Base-by-base conservation (phyloP, 2,113 vertebrate species). In the Tichodroma muraria region DNA sequence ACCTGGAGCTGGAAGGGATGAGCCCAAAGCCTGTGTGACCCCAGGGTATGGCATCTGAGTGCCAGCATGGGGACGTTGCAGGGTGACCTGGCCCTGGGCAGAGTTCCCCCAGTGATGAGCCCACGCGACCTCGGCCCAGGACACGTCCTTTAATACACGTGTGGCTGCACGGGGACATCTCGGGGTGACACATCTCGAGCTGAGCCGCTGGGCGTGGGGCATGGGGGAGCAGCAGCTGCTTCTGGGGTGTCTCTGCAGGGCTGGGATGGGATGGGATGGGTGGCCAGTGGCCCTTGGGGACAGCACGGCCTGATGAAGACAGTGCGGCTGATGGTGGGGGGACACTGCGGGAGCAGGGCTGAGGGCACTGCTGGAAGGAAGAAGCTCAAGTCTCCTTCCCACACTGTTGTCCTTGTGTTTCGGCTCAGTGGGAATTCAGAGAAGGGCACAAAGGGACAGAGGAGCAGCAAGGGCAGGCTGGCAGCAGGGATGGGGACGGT, bases 61-160 rank as follows among this genome's bases (percentile, higher is more conserved):
- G 1, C 14, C 6, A 3, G 20, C 38, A 16, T 1, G 0, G 57
- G 68, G 50, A 73, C 35, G 6, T 2, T 12, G 35, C 59, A 33
- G 30, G 31, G 37, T 54, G 80, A 31, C 11, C 63, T 44, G 53
- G 52, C 50, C 73, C 18, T 15, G 42, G 33, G 37, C 78, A 38
- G 2, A 3, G 18, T 1, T 31, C 50, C 20, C 38, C 9, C 52
- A 94, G n/a, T 20, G 80, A 91, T 0, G 2, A 95, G 38, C 45
- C 69, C 72, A 93, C 6, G 0, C 42, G 0, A 28, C 6, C 31
- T 42, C n/a, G 20, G 44, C 83, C 66, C 33, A 1, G 65, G 77
- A 92, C 60, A 92, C 10, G 2, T 85, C 72, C 69, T 97, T 97
- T 97, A 97, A 97, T 97, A 28, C 35, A 27, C 0, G 3, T 30